Evolutionary conservation across 2,888 invertebrate species (phyloP).

Genomic region (Drosophila cracens): DNA sequence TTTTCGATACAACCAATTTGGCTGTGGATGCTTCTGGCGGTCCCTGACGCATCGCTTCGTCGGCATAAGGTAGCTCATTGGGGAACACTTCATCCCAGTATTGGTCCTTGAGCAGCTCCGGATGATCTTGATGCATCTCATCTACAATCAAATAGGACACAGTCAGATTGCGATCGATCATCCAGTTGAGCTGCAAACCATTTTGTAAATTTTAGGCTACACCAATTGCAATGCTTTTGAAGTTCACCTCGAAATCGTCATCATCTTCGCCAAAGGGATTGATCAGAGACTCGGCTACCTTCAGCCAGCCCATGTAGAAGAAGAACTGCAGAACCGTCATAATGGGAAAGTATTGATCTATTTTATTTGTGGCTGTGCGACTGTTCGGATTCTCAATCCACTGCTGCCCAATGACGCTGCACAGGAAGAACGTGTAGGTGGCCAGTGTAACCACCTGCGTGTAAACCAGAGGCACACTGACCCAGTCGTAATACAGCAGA

Average conservation of each 20-base stretch:
- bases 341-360: constrained; percentile 94
- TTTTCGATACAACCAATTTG: constrained; percentile 85
- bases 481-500: constrained; percentile 90
- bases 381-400: constrained; percentile 88
- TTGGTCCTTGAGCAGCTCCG: constrained; percentile 93
- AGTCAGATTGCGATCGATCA: constrained; percentile 92
- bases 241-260: constrained; percentile 92
- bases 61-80: constrained; percentile 91
- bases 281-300: constrained; percentile 94
- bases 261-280: constrained; percentile 96
- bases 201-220: background rate
- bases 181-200: constrained; percentile 91
- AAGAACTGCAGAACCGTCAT: constrained; percentile 94
- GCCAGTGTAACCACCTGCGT: constrained; percentile 94
- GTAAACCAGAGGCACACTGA: constrained; percentile 91
- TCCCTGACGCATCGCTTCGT: constrained; percentile 90
- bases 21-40: constrained; percentile 94
- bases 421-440: constrained; percentile 95
- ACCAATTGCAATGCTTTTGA: background rate
- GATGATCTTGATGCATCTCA: constrained; percentile 96
- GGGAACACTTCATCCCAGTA: constrained; percentile 96
- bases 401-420: constrained; percentile 94
- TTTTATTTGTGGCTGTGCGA: constrained; percentile 84
- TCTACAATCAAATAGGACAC: constrained; percentile 97
- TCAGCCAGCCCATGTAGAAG: constrained; percentile 95